phyloP scores from a whole-genome alignment of 2,797 vertebrate genomes.

The Lycodopsis pacificus region DNA sequence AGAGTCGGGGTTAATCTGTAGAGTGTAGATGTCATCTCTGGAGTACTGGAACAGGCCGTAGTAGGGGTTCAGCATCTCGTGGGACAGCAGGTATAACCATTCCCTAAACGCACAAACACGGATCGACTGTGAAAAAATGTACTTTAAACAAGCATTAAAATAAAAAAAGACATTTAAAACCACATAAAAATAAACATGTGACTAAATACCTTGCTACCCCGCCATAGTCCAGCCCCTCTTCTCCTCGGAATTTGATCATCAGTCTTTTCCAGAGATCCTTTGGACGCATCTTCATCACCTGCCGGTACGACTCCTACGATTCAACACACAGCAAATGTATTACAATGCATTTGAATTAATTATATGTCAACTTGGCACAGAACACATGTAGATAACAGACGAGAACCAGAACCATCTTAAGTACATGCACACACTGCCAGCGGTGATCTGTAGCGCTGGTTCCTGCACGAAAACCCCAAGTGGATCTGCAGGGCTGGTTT shows the following conservation, averaged over 20 bases:
- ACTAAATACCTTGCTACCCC: slow-evolving; percentile 92
- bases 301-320: slow-evolving; percentile 94
- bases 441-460: slow-evolving; percentile 9
- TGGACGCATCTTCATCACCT: slow-evolving; percentile 99
- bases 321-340: slow-evolving; percentile 19
- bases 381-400: not conserved
- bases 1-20: slow-evolving; percentile 98
- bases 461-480: slow-evolving; percentile 50
- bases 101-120: slow-evolving; percentile 84
- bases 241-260: slow-evolving; percentile 99
- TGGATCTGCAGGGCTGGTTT: slow-evolving; percentile 55
- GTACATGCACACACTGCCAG: slow-evolving; percentile 12
- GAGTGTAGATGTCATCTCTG: slow-evolving; percentile 97
- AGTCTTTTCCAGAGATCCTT: slow-evolving; percentile 99
- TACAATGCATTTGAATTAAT: not conserved
- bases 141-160: not conserved
- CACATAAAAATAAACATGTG: not conserved
- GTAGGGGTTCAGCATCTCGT: slow-evolving; percentile 99
- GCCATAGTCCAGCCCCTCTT: slow-evolving; percentile 97
- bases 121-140: not conserved
- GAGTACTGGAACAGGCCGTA: slow-evolving; percentile 99
- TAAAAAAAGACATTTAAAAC: not conserved
- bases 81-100: slow-evolving; percentile 97
- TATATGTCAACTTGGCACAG: not conserved
- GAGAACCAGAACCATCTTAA: not conserved